Evolutionary conservation across 2,797 vertebrate species (phyloP).

Genomic region (Leuciscus waleckii): DNA sequence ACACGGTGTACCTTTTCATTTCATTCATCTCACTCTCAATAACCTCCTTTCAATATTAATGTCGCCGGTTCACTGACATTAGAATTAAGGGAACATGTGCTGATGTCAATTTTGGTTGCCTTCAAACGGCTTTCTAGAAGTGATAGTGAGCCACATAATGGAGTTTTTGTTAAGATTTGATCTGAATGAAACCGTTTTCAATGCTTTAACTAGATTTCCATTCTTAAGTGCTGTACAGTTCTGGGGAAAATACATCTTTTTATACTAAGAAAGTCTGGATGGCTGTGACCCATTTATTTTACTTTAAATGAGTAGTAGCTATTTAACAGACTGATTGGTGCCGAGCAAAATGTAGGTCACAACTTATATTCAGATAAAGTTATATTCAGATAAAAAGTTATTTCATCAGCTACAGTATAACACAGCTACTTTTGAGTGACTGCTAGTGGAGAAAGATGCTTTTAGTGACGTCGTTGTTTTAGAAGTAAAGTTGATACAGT

Average conservation of each 20-base stretch:
- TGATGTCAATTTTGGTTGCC: slow-evolving; percentile 63
- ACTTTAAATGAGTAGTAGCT: neutral
- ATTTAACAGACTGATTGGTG: neutral
- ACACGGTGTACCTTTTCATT: slow-evolving; percentile 36
- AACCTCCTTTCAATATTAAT: slow-evolving; percentile 59
- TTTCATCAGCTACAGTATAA: neutral
- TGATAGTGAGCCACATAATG: slow-evolving; percentile 12
- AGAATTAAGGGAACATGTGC: slow-evolving; percentile 61
- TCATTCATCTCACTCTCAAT: neutral
- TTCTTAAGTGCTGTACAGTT: neutral
- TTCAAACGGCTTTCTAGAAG: slow-evolving; percentile 61
- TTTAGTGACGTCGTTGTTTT: neutral
- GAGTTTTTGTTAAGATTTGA: neutral
- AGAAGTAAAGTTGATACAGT: neutral
- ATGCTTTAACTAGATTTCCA: neutral
- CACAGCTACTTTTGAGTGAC: too few relatives aligned
- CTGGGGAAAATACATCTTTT: neutral
- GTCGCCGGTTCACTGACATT: slow-evolving; percentile 59
- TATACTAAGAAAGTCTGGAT: neutral
- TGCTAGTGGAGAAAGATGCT: neutral
- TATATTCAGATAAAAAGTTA: neutral
- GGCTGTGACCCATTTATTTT: neutral
- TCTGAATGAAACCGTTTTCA: neutral
- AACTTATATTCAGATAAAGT: neutral
- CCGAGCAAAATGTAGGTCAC: neutral